Conservation (phyloP, 35 echinoderm and acorn worm genomes). For the Lytechinus pictus region DNA sequence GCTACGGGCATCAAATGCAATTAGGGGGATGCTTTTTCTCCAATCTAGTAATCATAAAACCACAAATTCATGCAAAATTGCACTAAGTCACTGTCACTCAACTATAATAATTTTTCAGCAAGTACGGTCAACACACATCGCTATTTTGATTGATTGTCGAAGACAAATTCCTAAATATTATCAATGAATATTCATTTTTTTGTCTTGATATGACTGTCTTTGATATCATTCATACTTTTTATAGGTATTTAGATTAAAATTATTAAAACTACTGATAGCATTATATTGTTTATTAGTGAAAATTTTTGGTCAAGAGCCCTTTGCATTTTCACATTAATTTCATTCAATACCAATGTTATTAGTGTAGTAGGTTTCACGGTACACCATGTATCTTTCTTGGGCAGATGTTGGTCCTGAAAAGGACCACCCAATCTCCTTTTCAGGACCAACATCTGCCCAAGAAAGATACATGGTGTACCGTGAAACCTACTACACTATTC, state of each 20-base stretch:
- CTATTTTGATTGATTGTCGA: background rate
- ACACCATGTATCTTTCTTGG: no score
- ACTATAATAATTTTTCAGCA: background rate
- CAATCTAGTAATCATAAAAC: background rate
- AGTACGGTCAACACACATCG: background rate
- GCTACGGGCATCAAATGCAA: background rate
- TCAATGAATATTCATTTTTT: background rate
- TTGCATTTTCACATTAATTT: background rate
- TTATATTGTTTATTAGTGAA: no score
- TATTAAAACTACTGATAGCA: no score
- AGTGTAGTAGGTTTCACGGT: no score
- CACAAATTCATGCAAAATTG: background rate
- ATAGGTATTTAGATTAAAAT: no score
- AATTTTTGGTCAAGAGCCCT: no score
- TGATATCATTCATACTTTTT: no score
- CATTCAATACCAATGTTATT: background rate
- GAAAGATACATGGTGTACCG: no score
- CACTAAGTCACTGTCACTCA: background rate
- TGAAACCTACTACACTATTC: no score
- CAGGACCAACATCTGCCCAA: no score
- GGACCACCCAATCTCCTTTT: no score
- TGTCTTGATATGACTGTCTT: background rate
- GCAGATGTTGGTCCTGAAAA: no score
- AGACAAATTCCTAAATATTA: background rate
- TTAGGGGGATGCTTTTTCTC: background rate